Conservation (phyloP, 2,797 vertebrate genomes). For the Varecia variegata region DNA sequence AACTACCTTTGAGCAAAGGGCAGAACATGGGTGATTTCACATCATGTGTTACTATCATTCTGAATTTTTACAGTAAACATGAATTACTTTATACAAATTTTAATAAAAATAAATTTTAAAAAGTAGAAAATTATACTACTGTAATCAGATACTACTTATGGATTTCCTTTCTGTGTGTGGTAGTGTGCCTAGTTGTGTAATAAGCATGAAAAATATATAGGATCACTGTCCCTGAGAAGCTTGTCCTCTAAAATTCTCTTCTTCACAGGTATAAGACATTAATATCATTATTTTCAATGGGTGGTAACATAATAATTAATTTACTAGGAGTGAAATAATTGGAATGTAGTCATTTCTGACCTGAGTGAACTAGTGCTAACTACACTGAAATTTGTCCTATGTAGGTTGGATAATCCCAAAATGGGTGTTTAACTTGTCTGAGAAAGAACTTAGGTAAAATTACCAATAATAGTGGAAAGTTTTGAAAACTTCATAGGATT, state of each 20-base stretch:
- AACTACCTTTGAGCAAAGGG: neutral
- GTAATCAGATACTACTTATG: neutral
- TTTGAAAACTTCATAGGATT: neutral
- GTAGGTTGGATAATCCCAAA: neutral
- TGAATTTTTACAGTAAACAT: neutral
- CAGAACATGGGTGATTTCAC: neutral
- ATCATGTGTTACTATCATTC: neutral
- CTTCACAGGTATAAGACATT: neutral
- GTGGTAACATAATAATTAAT: neutral
- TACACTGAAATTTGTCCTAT: neutral
- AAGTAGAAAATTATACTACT: neutral
- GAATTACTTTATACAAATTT: neutral
- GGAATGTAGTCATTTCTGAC: neutral
- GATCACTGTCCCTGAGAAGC: neutral
- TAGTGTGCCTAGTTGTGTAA: neutral
- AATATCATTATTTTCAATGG: neutral
- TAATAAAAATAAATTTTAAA: constrained; percentile 7
- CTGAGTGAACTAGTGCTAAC: neutral
- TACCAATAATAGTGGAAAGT: neutral
- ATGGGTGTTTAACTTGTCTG: neutral
- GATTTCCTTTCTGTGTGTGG: neutral
- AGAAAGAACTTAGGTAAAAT: constrained; percentile 32
- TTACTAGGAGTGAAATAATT: constrained; percentile 33
- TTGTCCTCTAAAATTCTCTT: neutral
- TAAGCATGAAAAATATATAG: neutral